Base-by-base conservation (phyloP, 2,113 vertebrate genomes). In the Podarcis cretensis region DNA sequence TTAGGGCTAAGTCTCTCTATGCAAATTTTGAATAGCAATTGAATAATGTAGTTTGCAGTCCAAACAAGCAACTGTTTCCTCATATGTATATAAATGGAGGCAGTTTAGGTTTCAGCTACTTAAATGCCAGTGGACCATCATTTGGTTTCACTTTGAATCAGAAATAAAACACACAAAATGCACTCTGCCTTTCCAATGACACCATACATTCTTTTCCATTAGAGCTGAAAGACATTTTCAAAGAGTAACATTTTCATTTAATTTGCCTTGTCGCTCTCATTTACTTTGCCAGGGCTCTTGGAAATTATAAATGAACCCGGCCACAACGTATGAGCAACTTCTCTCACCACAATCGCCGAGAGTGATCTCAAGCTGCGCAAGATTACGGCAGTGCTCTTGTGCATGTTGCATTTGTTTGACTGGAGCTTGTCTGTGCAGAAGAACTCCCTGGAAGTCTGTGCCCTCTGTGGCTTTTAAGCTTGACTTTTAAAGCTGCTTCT, bases 101-200 rank as follows among this genome's bases (percentile, higher is more conserved):
- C 81, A 85, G 59, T 89, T 95, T 65, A 75, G 30, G 92, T 87
- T 95, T 80, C 79, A 93, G 59, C 79, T 89, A 75, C 84, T 91
- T 91, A 81, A 91, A 91, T 87, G 89, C 43, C 69, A 79, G 40
- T 40, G 73, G 88, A 30, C 66, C n/a, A 57, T 87, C 0, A 1
- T 89, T 92, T 91, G 32, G 87, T 93, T 94, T 87, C 81, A 86
- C 40, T 91, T 93, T 84, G 84, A 87, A 89, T 86, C 73, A 84
- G 91, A 87, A 92, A 68, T 69, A 86, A 74, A 54, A 88, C 2
- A 1, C 89, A 81, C 68, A 90, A 66, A 89, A 89, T 84, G 57
- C 27, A 81, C 2, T 59, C 6, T 90, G 13, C 84, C 93, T 92
- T 75, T 86, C 66, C 90, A 86, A 86, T 89, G 80, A 90, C 89